Evolutionary conservation across 1,140 invertebrate genomes (phyloP), one percentile per base, ranked within the genome.

Genomic region (Mactra quadrangularis): DNA sequence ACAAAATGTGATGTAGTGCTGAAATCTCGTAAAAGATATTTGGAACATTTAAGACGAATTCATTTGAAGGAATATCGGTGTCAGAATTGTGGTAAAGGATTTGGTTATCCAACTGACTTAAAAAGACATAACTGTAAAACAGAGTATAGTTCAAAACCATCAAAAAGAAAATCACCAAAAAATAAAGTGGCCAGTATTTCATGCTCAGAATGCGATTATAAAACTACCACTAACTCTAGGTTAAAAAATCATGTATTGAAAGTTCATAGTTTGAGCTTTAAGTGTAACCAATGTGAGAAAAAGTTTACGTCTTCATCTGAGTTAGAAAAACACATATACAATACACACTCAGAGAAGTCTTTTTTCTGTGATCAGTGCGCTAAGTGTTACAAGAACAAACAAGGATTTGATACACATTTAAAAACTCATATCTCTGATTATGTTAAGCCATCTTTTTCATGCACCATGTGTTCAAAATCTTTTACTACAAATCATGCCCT

Each of bases 401-500:
- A 74, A 53, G 70, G 68, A n/a, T 83, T 88, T 47, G 77, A 82
- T n/a, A 68, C 75, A 31, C 88, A 89, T 47, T 76, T 85, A 55
- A 84, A 85, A 70, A 85, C 72, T 33, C 88, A 89, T 83, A 79
- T 84, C 22, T 59, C 78, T 22, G 78, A 57, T 29, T 87, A 88
- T 75, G 78, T 84, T 27, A 87, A 87, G 62, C 86, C 86, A 38
- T 57, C 57, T 66, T 88, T 86, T 76, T 60, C 50, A 7, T 90
- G 89, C 77, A 79, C 86, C 27, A 52, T 87, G 33, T 91, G 90
- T 84, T 71, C 75, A n/a, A 90, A 90, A 72, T 59, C 59, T 1
- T 88, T 90, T 60, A 87, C 83, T 41, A 90, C 87, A 52, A 89
- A 88, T 74, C 86, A 87, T 71, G 84, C 86, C 11, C 66, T 91